Conservation (phyloP, 2,888 invertebrate genomes). For the Eupithecia dodoneata region DNA sequence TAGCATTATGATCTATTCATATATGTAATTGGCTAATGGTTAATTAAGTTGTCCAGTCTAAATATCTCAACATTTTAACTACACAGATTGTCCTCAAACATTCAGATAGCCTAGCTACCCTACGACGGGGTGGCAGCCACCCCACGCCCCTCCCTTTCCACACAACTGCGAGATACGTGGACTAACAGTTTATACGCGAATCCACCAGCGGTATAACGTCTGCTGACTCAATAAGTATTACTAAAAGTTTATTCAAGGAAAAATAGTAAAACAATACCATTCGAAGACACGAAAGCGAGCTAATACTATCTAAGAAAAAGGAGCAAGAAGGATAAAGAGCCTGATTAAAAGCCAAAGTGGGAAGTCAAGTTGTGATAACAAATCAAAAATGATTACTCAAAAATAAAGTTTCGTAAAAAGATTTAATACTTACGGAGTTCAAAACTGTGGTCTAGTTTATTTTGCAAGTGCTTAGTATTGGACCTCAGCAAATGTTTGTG, state of each 20-base stretch:
- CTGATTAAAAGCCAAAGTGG: not conserved
- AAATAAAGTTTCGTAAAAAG: not conserved
- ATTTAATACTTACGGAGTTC: not conserved
- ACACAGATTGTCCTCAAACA: not conserved
- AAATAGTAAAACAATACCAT: conserved; percentile 28
- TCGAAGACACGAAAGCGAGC: not conserved
- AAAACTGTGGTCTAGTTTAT: not conserved
- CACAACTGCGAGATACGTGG: conserved; percentile 33
- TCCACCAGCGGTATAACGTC: conserved; percentile 49
- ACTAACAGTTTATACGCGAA: conserved; percentile 55
- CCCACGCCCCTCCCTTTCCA: conserved; percentile 24
- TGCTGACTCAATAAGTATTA: conserved; percentile 8
- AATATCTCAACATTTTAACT: not conserved
- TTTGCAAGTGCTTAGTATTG: not conserved
- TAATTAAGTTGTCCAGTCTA: not conserved
- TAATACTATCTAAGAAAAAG: not conserved
- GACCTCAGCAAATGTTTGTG: conserved; percentile 56
- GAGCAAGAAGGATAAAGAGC: not conserved
- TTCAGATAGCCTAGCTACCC: conserved; percentile 26
- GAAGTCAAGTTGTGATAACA: not conserved
- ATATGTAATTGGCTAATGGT: not conserved
- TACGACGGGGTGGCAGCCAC: conserved; percentile 15
- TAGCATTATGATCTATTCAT: not conserved
- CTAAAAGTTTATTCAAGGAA: not conserved
- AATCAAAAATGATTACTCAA: not conserved